Percentiles rank a stretch among this genome's conserved stretches.
Conservation (phyloP, 2,797 vertebrate species). For the Melanotaenia maccullochi region DNA sequence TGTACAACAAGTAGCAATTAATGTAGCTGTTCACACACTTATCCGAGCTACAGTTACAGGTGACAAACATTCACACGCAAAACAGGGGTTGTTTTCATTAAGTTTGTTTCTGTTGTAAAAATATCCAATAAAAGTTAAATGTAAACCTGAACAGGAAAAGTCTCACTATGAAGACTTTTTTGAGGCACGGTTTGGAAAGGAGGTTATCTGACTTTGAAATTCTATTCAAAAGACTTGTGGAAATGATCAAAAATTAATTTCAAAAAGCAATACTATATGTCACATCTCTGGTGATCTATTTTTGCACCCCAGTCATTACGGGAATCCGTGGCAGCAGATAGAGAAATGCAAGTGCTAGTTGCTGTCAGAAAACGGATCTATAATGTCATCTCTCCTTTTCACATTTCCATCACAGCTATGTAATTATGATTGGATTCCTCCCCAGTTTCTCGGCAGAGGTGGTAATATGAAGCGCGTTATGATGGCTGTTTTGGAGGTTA, state of each 20-base stretch:
- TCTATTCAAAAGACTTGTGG: slow-evolving; percentile 30
- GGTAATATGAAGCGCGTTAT: slow-evolving; percentile 78
- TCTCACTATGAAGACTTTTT: not conserved
- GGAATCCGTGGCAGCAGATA: slow-evolving; percentile 74
- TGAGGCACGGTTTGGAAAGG: not conserved
- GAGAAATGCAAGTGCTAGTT: slow-evolving; percentile 66
- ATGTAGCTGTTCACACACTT: slow-evolving; percentile 11
- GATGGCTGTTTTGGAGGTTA: slow-evolving; percentile 72
- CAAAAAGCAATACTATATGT: slow-evolving; percentile 33
- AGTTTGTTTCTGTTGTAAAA: not conserved
- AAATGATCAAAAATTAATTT: slow-evolving; percentile 55
- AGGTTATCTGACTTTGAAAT: slow-evolving; percentile 29
- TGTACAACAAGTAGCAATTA: slow-evolving; percentile 6
- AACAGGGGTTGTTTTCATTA: not conserved
- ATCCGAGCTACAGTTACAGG: slow-evolving; percentile 1
- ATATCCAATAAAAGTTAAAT: not conserved
- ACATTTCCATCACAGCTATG: slow-evolving; percentile 80
- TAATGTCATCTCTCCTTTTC: slow-evolving; percentile 78
- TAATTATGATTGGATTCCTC: slow-evolving; percentile 82
- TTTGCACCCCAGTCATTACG: slow-evolving; percentile 72
- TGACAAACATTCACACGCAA: not conserved
- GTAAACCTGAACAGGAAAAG: not conserved
- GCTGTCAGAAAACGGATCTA: slow-evolving; percentile 77
- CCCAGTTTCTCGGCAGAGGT: slow-evolving; percentile 77
- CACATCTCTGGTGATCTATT: slow-evolving; percentile 65